These are phyloP conservation scores for Noctilio leporinus DNA, from an alignment of 2,113 vertebrate genomes.

Conservation along the genomic window DNA sequence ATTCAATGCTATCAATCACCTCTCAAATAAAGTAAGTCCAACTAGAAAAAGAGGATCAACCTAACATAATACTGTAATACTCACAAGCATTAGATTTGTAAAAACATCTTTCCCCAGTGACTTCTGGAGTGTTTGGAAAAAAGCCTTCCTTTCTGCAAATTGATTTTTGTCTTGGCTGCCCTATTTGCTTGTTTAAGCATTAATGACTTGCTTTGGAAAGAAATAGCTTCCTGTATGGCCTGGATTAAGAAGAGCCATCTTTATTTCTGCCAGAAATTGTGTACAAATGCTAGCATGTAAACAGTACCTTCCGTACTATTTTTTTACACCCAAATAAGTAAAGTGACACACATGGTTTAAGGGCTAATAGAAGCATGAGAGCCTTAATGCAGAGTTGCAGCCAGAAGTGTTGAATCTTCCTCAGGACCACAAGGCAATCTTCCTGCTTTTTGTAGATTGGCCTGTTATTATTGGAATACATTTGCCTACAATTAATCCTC, in stretches of 20 bases:
- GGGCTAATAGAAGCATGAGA: slow-evolving; percentile 78
- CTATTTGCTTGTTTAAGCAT: slow-evolving; percentile 66
- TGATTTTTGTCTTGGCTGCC: slow-evolving; percentile 58
- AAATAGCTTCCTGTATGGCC: slow-evolving; percentile 62
- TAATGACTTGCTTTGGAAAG: slow-evolving; percentile 60
- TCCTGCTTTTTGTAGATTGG: slow-evolving; percentile 82
- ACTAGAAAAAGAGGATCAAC: slow-evolving; percentile 56
- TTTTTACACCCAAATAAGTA: slow-evolving; percentile 63
- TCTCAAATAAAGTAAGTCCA: slow-evolving; percentile 54
- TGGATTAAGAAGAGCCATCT: slow-evolving; percentile 40
- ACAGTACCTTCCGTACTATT: slow-evolving; percentile 63
- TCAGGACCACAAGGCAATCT: slow-evolving; percentile 71
- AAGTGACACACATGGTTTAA: slow-evolving; percentile 77
- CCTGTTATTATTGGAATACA: slow-evolving; percentile 84
- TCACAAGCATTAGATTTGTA: slow-evolving; percentile 35
- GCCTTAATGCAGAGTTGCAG: slow-evolving; percentile 58
- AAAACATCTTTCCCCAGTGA: slow-evolving; percentile 52
- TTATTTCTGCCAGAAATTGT: slow-evolving; percentile 47
- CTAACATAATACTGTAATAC: slow-evolving; percentile 62
- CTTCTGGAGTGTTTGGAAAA: slow-evolving; percentile 45
- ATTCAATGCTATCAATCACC: slow-evolving; percentile 30
- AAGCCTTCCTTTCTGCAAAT: slow-evolving; percentile 41
- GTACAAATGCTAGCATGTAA: slow-evolving; percentile 51
- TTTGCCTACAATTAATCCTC: slow-evolving; percentile 82
- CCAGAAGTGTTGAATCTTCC: slow-evolving; percentile 77